Evolutionary conservation across 2,888 invertebrate genomes (phyloP), one percentile per base, ranked within the genome.

Genomic region (Dynastes tityus): DNA sequence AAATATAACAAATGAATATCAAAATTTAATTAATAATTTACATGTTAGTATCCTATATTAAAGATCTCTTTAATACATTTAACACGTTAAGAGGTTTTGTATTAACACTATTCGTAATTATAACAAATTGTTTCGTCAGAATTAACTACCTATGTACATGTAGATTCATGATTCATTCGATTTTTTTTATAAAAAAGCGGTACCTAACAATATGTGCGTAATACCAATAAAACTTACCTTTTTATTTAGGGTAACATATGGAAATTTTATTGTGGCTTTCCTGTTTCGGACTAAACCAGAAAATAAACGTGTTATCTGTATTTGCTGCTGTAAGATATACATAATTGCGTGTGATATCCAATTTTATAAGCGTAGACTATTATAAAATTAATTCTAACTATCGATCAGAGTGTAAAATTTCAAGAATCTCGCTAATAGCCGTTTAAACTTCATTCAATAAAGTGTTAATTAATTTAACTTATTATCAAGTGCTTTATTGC

Each of bases 181-280:
- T 55, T 55, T 55, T 53, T 16, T 55, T 55, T 22, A 55, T 63
- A 32, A 29, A 32, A 63, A 16, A 29, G 8, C 11, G 29, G 13
- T 67, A 45, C 45, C 5, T 22, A 58, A 58, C 58, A 73, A 40
- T 73, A 61, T 73, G 37, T 32, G 9, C 22, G 45, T 73, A 73
- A 73, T 61, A 61, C 40, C 13, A 73, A 73, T 58, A 73, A 73
- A 73, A 73, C 9, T n/a, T 51, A 58, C 58, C 11, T 61, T 58
- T 70, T 73, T 73, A 73, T 58, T 51, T 58, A 37, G 58, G 32
- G 73, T 27, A 61, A 58, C 73, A 73, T 73, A 58, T 73, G 73
- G 73, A 73, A 27, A 58, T 40, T 73, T 73, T 73, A 73, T 73
- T 73, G 58, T 40, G 37, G 58, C 58, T 73, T 58, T 73, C 58